Percentiles rank a stretch among this genome's conserved stretches.
Conservation (phyloP, 2,888 invertebrate genomes). For the Pheosia tremula region DNA sequence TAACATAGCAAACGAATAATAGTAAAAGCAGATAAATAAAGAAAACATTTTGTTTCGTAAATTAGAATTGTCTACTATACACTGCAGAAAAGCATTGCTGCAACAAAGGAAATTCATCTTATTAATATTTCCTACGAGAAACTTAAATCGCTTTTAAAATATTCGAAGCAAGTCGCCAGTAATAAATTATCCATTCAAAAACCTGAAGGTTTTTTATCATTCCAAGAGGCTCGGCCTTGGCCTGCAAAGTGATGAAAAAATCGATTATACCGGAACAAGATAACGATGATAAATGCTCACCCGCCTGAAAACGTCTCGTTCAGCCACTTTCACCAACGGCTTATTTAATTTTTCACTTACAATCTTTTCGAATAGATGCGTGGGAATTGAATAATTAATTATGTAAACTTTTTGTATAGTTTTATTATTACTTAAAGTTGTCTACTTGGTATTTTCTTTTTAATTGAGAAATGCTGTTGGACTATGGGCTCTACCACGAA, state of each 20-base stretch:
- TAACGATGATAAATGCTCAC: slow-evolving; percentile 7
- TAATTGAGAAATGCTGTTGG: too few species aligned
- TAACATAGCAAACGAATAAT: too few species aligned
- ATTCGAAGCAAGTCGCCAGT: background rate
- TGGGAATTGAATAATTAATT: background rate
- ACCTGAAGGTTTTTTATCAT: slow-evolving; percentile 5
- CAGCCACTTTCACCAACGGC: background rate
- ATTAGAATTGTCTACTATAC: too few species aligned
- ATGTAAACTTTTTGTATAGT: background rate
- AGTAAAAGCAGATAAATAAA: too few species aligned
- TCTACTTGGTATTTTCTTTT: too few species aligned
- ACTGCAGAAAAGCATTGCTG: too few species aligned
- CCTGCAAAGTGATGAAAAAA: background rate
- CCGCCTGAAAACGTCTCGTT: background rate
- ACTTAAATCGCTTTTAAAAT: background rate
- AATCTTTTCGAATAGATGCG: background rate
- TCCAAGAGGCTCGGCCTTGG: background rate
- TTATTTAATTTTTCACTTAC: slow-evolving; percentile 8
- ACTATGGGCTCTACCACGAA: too few species aligned
- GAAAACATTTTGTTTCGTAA: too few species aligned
- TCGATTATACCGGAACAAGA: slow-evolving; percentile 7
- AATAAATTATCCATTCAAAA: slow-evolving; percentile 1
- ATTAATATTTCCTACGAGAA: background rate
- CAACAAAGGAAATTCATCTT: background rate
- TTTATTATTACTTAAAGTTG: too few species aligned